Percentiles rank a stretch among this genome's conserved stretches.
These are phyloP conservation scores for Oreochromis aureus DNA, from an alignment of 2,113 vertebrate species.

Conservation along the genomic window DNA sequence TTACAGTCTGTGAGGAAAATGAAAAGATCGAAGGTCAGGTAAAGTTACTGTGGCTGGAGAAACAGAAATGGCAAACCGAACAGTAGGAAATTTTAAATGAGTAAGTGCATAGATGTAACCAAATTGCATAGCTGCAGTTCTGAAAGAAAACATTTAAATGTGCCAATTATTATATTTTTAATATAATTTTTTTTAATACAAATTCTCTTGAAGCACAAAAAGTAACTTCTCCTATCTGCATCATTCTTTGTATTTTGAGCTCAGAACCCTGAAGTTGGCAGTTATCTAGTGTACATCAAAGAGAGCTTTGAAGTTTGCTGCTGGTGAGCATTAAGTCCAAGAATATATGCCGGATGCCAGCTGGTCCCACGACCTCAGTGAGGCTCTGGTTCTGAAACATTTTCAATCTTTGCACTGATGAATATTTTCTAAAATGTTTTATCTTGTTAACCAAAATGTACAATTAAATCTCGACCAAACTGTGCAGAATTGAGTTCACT, in stretches of 20 bases:
- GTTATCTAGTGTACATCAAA: not conserved
- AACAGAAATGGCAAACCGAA: not conserved
- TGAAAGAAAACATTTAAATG: not conserved
- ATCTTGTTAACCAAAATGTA: not conserved
- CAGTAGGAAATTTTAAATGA: not conserved
- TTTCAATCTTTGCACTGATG: not conserved
- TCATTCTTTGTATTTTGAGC: not conserved
- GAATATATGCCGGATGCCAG: not conserved
- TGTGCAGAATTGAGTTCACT: not conserved
- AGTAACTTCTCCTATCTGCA: not conserved
- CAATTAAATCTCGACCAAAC: not conserved
- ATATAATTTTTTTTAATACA: rapidly evolving
- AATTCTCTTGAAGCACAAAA: not conserved
- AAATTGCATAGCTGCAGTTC: not conserved
- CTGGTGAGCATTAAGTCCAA: not conserved
- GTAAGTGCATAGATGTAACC: not conserved
- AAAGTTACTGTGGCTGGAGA: not conserved
- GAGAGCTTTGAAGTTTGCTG: conserved; percentile 23
- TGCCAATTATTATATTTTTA: not conserved
- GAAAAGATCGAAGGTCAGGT: not conserved
- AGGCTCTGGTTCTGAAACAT: not conserved
- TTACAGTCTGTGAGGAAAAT: conserved; percentile 83
- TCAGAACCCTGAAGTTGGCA: not conserved
- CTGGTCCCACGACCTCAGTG: not conserved
- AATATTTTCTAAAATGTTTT: not conserved